Evolutionary conservation across 2,888 invertebrate species (phyloP).

Genomic region (Sturmia bella): DNA sequence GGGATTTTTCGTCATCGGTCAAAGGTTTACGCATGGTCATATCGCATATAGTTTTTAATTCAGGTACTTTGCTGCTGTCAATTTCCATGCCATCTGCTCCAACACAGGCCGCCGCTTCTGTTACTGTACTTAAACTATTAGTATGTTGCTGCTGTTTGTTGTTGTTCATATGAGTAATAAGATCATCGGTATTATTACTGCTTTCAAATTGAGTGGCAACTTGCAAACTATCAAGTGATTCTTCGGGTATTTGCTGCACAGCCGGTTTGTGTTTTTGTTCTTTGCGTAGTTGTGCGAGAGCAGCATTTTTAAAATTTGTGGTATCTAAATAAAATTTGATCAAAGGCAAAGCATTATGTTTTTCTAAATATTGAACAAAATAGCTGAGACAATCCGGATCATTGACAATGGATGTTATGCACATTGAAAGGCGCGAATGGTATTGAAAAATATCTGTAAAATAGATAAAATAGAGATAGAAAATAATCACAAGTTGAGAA

Average conservation of each 20-base stretch:
- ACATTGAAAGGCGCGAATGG: slow-evolving; percentile 86
- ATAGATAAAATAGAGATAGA: no score
- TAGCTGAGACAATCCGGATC: slow-evolving; percentile 91
- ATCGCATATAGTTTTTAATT: slow-evolving; percentile 79
- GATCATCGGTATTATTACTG: slow-evolving; percentile 53
- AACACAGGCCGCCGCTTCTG: slow-evolving; percentile 14
- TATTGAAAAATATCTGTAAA: slow-evolving; percentile 77
- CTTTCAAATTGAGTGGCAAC: neutral
- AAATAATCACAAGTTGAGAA: neutral
- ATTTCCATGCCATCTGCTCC: slow-evolving; percentile 63
- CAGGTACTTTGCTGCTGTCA: slow-evolving; percentile 78
- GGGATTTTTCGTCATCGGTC: slow-evolving; percentile 81
- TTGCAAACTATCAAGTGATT: slow-evolving; percentile 15
- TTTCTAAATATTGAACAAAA: slow-evolving; percentile 93
- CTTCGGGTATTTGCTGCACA: slow-evolving; percentile 58
- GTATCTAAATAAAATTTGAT: slow-evolving; percentile 90
- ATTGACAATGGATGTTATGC: slow-evolving; percentile 87
- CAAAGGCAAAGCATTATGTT: slow-evolving; percentile 85
- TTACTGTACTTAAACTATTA: slow-evolving; percentile 17
- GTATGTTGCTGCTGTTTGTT: slow-evolving; percentile 37
- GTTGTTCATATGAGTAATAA: slow-evolving; percentile 42
- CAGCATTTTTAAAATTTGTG: slow-evolving; percentile 85
- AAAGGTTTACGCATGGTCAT: slow-evolving; percentile 81
- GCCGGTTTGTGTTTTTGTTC: slow-evolving; percentile 66
- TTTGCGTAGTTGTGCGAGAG: slow-evolving; percentile 74